Percentiles rank a stretch among this genome's conserved stretches.
Evolutionary conservation across 2,113 vertebrate genomes (phyloP).

Genomic region (Laticauda colubrina): DNA sequence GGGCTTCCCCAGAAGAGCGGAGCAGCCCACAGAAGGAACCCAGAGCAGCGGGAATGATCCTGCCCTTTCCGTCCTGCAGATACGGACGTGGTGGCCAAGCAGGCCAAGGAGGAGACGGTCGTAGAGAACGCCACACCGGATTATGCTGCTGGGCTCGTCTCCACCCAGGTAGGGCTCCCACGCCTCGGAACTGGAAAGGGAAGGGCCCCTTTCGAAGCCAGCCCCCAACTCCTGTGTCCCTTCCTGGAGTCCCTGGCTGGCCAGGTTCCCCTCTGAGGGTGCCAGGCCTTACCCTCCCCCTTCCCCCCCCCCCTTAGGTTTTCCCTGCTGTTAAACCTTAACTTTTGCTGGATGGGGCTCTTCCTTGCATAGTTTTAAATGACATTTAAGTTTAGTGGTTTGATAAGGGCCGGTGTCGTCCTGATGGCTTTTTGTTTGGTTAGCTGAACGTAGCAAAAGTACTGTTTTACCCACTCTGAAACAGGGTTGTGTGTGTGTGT

Average conservation of each 20-base stretch:
- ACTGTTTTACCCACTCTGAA: neutral
- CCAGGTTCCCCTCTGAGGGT: too few species aligned
- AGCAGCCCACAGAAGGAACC: neutral
- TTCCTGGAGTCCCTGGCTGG: neutral
- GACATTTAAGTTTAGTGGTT: neutral
- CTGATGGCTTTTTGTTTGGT: neutral
- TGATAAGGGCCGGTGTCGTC: neutral
- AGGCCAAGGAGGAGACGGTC: slow-evolving; percentile 90
- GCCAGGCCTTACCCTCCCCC: too few species aligned
- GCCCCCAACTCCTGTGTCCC: too few species aligned
- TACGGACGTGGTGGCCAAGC: slow-evolving; percentile 88
- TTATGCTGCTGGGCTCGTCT: slow-evolving; percentile 94
- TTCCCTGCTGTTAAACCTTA: neutral
- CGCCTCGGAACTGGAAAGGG: too few species aligned
- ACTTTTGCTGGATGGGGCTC: neutral
- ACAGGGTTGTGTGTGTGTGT: neutral
- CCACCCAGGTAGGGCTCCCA: slow-evolving; percentile 82
- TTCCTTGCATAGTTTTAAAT: neutral
- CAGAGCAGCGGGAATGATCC: too few species aligned
- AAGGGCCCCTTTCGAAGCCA: too few species aligned
- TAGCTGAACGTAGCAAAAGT: neutral
- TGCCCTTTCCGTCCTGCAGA: slow-evolving; percentile 66
- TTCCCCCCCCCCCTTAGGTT: neutral
- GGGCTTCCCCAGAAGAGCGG: neutral
- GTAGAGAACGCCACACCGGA: slow-evolving; percentile 95